phyloP scores from a whole-genome alignment of 2,888 invertebrate genomes.

The Drosophila niveifrons region DNA sequence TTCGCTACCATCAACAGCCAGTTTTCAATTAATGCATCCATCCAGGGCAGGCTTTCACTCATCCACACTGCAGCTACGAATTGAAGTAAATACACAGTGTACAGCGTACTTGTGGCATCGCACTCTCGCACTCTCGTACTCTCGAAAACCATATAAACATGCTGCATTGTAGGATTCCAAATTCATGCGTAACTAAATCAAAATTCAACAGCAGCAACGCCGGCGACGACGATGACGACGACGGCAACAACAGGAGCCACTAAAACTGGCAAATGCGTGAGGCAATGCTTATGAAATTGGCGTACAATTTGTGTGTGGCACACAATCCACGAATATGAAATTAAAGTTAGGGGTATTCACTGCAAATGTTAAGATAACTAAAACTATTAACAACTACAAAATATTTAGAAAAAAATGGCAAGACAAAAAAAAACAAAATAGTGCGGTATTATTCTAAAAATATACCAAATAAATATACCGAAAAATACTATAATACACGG shows the following conservation, averaged over 20 bases:
- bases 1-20: constrained; percentile 70
- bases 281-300: constrained; percentile 65
- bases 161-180: constrained; percentile 56
- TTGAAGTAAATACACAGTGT: constrained; percentile 8
- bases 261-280: constrained; percentile 47
- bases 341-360: constrained; percentile 43
- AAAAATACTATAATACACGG: too few species aligned
- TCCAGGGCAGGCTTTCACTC: constrained; percentile 37
- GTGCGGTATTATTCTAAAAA: too few species aligned
- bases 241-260: constrained; percentile 20
- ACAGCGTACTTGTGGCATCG: background rate
- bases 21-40: constrained; percentile 80
- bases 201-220: constrained; percentile 59
- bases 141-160: constrained; percentile 25
- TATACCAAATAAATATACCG: too few species aligned
- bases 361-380: too few species aligned
- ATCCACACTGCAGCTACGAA: constrained; percentile 20
- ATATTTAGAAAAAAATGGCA: too few species aligned
- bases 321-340: constrained; percentile 8
- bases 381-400: too few species aligned
- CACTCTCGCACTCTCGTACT: background rate
- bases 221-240: constrained; percentile 19
- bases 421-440: too few species aligned
- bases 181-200: constrained; percentile 81
- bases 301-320: constrained; percentile 72